Base-by-base conservation (phyloP, 2,888 invertebrate species). In the Agrotis exclamationis region DNA sequence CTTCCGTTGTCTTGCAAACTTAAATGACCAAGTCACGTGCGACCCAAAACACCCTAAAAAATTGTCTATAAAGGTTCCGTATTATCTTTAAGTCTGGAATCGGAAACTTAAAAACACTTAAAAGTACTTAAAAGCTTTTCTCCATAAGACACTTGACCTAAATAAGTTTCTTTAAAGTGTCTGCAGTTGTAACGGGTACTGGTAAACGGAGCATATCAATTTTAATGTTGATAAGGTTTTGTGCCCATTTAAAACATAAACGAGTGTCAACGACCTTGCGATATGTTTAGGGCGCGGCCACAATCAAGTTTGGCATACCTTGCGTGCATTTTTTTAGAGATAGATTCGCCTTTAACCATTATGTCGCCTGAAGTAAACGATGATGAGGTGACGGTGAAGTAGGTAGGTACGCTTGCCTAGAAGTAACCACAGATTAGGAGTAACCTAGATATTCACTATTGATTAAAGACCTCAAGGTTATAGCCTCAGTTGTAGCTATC, bases 151-250 rank as follows among this genome's bases (percentile, higher is more conserved):
- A 48, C 24, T 72, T 82, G 80, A 82, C 74, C 84, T 53, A 82
- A 74, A 22, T 67, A 63, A 28, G 18, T 24, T 66, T n/a, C 20
- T 70, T 60, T 47, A 66, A 22, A 28, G 6, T 58, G 53, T 56
- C 53, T 62, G 58, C 58, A 56, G 58, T 82, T 74, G 71, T 74
- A 82, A 78, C 71, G 69, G 73, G 59, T 70, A 28, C 44, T 66
- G 45, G 56, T 67, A 71, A 80, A 82, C 72, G 67, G 63, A 58
- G 33, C 44, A 20, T 60, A 74, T 77, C 6, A 48, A 79, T 84
- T 39, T 45, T 39, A 39, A 39, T 39, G 11, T 39, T 77, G 85
- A 83, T 83, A 84, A 81, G 70, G 66, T 76, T 84, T 74, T 72
- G 53, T 54, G 50, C 59, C 62, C 73, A 72, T 71, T 76, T 72